phyloP scores from a whole-genome alignment of 2,113 vertebrate genomes.

The Bucco capensis region DNA sequence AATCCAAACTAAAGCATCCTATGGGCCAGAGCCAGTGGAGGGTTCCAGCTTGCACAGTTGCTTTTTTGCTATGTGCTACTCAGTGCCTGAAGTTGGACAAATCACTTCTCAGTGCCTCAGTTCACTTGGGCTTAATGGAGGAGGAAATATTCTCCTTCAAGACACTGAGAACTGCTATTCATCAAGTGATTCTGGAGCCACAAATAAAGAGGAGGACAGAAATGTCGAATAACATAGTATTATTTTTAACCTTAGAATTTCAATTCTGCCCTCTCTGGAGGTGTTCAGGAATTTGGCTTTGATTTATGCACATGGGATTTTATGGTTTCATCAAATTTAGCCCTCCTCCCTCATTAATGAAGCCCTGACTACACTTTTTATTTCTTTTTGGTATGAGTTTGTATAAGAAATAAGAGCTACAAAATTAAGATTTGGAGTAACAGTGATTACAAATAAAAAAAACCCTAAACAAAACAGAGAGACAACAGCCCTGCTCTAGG shows the following conservation, averaged over 20 bases:
- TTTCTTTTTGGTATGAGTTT: background rate
- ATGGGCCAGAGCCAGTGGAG: background rate
- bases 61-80: background rate
- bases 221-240: background rate
- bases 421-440: background rate
- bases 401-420: background rate
- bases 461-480: background rate
- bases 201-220: background rate
- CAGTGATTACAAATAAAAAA: background rate
- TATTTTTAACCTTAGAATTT: background rate
- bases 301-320: background rate
- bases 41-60: background rate
- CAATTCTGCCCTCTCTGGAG: background rate
- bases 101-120: background rate
- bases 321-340: background rate
- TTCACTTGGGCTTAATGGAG: background rate
- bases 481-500: background rate
- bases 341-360: background rate
- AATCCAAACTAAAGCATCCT: background rate
- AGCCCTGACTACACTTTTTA: background rate
- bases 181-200: background rate
- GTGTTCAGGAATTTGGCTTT: background rate
- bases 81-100: background rate
- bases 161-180: background rate
- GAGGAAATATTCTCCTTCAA: background rate